Percentiles rank a stretch among this genome's conserved stretches.
Conservation (phyloP, 2,113 vertebrate genomes). For the Phrynocephalus versicolor region DNA sequence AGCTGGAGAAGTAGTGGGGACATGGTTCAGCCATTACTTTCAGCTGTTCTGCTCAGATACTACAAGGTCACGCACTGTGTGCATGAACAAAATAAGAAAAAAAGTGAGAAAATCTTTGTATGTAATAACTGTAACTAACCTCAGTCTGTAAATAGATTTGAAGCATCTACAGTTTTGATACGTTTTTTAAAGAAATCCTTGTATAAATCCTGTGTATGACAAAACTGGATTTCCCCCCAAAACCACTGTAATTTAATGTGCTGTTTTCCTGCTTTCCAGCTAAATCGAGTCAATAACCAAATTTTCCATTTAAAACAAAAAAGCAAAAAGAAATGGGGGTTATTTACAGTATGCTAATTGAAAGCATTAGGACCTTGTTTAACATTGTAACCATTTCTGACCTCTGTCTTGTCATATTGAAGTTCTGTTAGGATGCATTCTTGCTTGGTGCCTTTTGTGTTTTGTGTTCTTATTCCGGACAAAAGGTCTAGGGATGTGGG, state of each 20-base stretch:
- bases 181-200: conserved; percentile 75
- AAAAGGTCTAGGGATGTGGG: conserved; percentile 45
- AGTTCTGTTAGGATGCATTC: conserved; percentile 62
- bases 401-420: conserved; percentile 64
- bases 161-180: conserved; percentile 80
- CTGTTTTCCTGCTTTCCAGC: conserved; percentile 69
- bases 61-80: conserved; percentile 71
- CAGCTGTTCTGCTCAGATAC: conserved; percentile 55
- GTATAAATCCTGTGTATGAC: conserved; percentile 68
- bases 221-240: conserved; percentile 52
- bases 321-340: conserved; percentile 43
- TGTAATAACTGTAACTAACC: conserved; percentile 73
- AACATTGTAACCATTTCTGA: conserved; percentile 62
- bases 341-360: conserved; percentile 60
- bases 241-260: conserved; percentile 59
- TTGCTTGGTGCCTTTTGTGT: conserved; percentile 68
- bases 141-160: conserved; percentile 77
- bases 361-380: conserved; percentile 58
- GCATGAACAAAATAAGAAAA: conserved; percentile 57
- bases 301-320: conserved; percentile 58
- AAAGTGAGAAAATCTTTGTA: conserved; percentile 61
- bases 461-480: conserved; percentile 55
- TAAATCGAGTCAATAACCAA: conserved; percentile 59
- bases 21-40: conserved; percentile 23
- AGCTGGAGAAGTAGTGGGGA: conserved; percentile 12